Base-by-base conservation (phyloP, 2,113 vertebrate genomes). In the Corythornis cristatus region DNA sequence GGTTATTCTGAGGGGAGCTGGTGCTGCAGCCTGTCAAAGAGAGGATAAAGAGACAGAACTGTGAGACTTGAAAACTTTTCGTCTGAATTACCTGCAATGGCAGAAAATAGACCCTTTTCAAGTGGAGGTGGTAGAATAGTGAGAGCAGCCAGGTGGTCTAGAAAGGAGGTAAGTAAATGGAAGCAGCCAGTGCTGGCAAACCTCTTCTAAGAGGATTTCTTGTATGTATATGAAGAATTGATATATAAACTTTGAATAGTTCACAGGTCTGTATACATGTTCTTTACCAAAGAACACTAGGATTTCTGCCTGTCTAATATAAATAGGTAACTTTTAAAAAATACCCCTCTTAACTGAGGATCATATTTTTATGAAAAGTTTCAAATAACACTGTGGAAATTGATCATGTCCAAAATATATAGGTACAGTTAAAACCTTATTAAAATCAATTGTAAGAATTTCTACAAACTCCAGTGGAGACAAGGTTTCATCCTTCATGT, bases 231-330 rank as follows among this genome's bases (percentile, higher is more conserved):
- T 12, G 50, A 56, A 74, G 77, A 46, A 48, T 70, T 5, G 16
- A 29, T 83, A 82, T 93, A 87, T 72, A 85, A 80, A 86, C 45
- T 62, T 65, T 71, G 64, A 31, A 78, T 81, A 88, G 51, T 88
- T 90, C 85, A 15, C 7, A 83, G 31, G 65, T 95, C 84, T 84
- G 29, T 25, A 43, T 76, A 19, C 9, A 40, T 61, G 35, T 77
- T 89, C 21, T 89, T 37, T 93, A 82, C 17, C 37, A 79, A 71
- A 58, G 26, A 40, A 88, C 81, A 48, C 71, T 54, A 26, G 42
- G 16, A 68, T 75, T 85, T 75, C 53, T 79, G 12, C 71, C 60
- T 81, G 3, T 61, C 51, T 73, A 45, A 66, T 76, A 86, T 21
- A 6, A 73, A 42, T 14, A 22, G 15, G 2, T 76, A 82, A 42